phyloP scores from a whole-genome alignment of 2,888 invertebrate genomes.

The Meteorus colon region DNA sequence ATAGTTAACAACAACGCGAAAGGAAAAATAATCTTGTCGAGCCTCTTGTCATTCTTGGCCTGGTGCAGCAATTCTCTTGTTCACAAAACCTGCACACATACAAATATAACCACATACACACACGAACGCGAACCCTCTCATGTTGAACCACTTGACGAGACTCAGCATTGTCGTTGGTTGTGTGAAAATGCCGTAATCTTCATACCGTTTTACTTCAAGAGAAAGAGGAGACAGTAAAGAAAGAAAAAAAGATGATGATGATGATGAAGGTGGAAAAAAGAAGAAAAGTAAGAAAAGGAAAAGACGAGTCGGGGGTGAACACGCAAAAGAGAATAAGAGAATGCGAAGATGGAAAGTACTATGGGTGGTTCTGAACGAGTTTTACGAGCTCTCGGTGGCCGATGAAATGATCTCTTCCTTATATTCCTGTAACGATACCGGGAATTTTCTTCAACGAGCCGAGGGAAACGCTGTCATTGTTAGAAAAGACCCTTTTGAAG shows the following conservation, averaged over 20 bases:
- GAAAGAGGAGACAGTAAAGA: conserved; percentile 9
- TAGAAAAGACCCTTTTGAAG: conserved; percentile 9
- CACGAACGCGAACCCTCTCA: background rate
- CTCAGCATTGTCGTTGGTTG: conserved; percentile 22
- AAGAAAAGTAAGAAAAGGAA: background rate
- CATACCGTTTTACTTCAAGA: conserved; percentile 40
- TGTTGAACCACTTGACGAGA: conserved; percentile 25
- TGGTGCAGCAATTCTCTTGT: background rate
- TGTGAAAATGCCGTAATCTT: conserved; percentile 40
- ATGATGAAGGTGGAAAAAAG: conserved; percentile 11
- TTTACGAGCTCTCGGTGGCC: conserved; percentile 44
- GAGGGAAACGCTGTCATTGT: conserved; percentile 12
- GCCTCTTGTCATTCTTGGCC: background rate
- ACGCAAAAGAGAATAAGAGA: background rate
- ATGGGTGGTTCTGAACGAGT: conserved; percentile 39
- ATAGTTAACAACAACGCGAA: background rate
- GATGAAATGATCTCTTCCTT: conserved; percentile 45
- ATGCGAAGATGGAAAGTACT: background rate
- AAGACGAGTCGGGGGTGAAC: background rate
- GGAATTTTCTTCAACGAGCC: conserved; percentile 12
- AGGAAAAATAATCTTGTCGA: background rate
- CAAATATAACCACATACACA: background rate
- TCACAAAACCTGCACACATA: background rate
- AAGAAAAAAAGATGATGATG: background rate
- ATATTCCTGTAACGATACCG: conserved; percentile 21